These are phyloP conservation scores for Micronisus gabar DNA, from an alignment of 2,113 vertebrate genomes.

Conservation along the genomic window DNA sequence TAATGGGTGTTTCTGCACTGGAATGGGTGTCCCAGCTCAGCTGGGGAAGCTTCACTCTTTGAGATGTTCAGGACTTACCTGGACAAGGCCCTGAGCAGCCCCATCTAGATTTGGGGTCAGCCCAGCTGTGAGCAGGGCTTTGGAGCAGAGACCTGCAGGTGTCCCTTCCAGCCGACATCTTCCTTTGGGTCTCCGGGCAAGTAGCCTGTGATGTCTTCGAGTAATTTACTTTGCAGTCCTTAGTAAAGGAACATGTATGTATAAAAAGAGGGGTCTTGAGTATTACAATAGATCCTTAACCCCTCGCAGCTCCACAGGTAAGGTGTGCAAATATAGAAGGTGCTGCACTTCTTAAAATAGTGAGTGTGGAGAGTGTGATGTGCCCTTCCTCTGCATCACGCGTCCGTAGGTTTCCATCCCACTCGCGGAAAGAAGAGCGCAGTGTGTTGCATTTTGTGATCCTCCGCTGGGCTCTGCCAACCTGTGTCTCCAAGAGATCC, in stretches of 20 bases:
- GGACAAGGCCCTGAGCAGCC: background rate
- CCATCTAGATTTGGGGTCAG: background rate
- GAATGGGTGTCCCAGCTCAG: background rate
- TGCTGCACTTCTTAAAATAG: background rate
- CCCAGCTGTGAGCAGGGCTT: background rate
- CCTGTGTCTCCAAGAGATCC: background rate
- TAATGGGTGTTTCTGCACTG: background rate
- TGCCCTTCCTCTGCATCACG: background rate
- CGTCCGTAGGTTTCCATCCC: accelerated
- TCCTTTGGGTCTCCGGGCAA: background rate
- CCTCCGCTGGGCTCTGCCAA: background rate
- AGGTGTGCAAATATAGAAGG: background rate
- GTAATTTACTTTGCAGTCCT: background rate
- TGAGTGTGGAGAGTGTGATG: background rate
- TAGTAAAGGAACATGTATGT: background rate
- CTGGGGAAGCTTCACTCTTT: background rate
- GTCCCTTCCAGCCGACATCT: background rate
- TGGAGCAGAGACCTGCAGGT: background rate
- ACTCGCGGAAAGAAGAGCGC: background rate
- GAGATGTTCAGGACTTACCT: background rate
- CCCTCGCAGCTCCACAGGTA: background rate
- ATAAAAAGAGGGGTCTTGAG: background rate
- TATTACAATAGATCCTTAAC: background rate
- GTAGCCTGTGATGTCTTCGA: background rate
- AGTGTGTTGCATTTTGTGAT: background rate